Base-by-base conservation (phyloP, 2,797 vertebrate species). In the Macrochelys suwanniensis region DNA sequence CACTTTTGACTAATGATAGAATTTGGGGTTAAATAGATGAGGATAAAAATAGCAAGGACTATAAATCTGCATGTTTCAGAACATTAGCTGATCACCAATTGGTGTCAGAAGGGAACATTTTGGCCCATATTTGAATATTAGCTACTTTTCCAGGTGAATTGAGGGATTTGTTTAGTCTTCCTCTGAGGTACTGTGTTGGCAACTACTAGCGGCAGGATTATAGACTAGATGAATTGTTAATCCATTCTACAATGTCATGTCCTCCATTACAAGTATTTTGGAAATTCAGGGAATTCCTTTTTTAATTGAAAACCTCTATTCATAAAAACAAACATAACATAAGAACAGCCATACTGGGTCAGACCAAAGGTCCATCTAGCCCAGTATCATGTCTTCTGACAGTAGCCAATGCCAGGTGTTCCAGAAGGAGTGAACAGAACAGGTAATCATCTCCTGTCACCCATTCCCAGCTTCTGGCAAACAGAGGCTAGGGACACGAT, bases 41-140 rank as follows among this genome's bases (percentile, higher is more conserved):
- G 50, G 80, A 88, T 26, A 85, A 86, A 91, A 91, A 94, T 93
- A 92, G 87, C 65, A 56, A 84, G 56, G 57, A 89, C 85, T 92
- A 93, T 93, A 76, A 79, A 90, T 83, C 51, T 89, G 91, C 45
- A 2, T 95, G 93, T 76, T 95, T 93, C 45, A 92, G 94, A 92
- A 80, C 33, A 56, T 86, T 80, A 89, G 74, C 12, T 91, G 82
- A 90, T 91, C 54, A 92, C 11, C 51, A 95, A 86, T 84, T 53
- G 84, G 76, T 78, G 59, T 85, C 42, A 93, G 65, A 87, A 94
- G 94, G 82, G 53, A 9, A 21, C 93, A 82, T 82, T 71, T 93
- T 79, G 88, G 89, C 82, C 47, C 45, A 68, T 91, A 89, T 94
- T 80, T 85, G 78, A 88, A 9, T 85, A 50, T 53, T 49, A 93